Evolutionary conservation across 1,140 invertebrate species (phyloP), one percentile per base, ranked within the genome.

Genomic region (Campoletis sonorensis): DNA sequence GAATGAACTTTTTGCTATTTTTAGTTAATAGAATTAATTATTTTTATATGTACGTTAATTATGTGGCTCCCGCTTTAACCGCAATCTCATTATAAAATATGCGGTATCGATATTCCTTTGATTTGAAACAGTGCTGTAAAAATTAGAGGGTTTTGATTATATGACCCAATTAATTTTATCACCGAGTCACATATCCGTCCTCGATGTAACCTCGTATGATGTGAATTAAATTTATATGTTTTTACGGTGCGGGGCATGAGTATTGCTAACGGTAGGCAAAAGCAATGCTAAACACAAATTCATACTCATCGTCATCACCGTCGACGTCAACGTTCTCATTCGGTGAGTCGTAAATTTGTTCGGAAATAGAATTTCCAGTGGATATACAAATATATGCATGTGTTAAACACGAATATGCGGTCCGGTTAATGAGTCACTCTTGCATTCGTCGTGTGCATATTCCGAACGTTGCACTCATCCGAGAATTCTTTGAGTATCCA

Each of bases 311-410:
- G 64, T 67, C 64, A 26, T 67, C 67, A 16, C 4, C 68, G 30
- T 70, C 30, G 13, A 33, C 67, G 27, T 33, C 30, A 30, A 18
- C 27, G 72, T 75, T 49, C 72, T 75, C 72, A 49, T 54, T 75
- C 72, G 40, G 72, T 30, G 45, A 18, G 72, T 75, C 72, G 72
- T 75, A 75, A 75, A 75, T 75, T 54, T 26, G 72, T 27, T 75
- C 72, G 72, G 26, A 75, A 75, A 75, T 75, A 75, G 72, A 75
- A 75, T 75, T 54, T 49, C 26, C 72, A 75, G 72, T 75, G 67
- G 13, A 70, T 70, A 70, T 37, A 70, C 67, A 11, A n/a, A 33
- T 30, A 27, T 64, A 64, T 64, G 72, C 23, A 75, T 75, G 13
- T 40, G 23, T 40, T 15, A 23, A 49, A 49, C 37, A 26, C 21